Conservation (phyloP, 2,888 invertebrate species). For the Oscheius sp. region DNA sequence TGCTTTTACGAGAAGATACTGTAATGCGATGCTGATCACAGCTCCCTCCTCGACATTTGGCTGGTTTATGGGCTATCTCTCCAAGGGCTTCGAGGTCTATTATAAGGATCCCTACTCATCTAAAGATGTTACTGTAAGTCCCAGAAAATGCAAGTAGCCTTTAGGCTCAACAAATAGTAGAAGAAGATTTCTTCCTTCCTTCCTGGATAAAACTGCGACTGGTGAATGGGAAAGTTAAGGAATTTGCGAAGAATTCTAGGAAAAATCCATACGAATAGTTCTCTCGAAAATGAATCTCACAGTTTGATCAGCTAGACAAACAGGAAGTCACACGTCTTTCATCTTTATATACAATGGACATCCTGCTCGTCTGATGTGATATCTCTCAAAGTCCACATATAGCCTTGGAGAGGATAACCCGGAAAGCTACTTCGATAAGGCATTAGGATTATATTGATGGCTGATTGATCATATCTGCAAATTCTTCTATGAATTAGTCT, state of each 20-base stretch:
- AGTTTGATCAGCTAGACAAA: not conserved
- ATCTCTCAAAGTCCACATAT: not conserved
- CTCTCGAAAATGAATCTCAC: not conserved
- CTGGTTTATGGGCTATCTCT: not conserved
- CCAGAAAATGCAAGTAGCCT: not conserved
- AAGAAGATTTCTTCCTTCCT: not conserved
- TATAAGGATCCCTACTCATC: not conserved
- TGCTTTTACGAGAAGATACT: no score
- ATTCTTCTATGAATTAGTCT: no score
- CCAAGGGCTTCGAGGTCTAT: not conserved
- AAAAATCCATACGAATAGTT: not conserved
- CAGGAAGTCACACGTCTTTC: not conserved
- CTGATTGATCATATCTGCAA: slow-evolving; percentile 4
- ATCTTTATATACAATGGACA: no score
- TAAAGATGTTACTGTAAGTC: not conserved
- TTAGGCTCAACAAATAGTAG: not conserved
- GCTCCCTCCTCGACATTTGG: not conserved
- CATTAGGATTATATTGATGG: not conserved
- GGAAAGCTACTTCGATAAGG: not conserved
- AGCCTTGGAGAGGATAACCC: not conserved
- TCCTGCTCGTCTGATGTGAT: not conserved
- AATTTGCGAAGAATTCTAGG: not conserved
- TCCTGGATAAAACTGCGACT: not conserved
- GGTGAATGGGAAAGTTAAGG: not conserved
- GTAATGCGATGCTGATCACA: no score